phyloP scores from a whole-genome alignment of 2,888 invertebrate genomes.

The Tenthredo notha region DNA sequence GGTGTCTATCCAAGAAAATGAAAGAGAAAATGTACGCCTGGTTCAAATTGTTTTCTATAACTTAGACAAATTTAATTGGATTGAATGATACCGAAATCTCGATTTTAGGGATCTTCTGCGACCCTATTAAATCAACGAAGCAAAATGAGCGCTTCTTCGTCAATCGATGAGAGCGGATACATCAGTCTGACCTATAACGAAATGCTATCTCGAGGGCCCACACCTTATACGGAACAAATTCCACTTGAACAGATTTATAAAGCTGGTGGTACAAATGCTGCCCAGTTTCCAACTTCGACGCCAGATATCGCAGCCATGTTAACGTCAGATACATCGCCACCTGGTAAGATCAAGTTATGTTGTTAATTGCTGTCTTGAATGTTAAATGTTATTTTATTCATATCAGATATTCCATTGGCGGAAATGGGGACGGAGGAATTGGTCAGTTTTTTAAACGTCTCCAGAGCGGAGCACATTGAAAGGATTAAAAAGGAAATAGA shows the following conservation, averaged over 20 bases:
- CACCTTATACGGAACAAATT: slow-evolving; percentile 57
- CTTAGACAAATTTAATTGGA: not conserved
- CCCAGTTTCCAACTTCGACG: slow-evolving; percentile 4
- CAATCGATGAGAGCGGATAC: slow-evolving; percentile 5
- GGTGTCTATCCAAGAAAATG: not conserved
- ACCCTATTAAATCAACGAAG: not conserved
- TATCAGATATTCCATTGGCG: slow-evolving; percentile 18
- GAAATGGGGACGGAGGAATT: slow-evolving; percentile 55
- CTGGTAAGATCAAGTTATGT: slow-evolving; percentile 13
- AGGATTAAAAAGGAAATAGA: slow-evolving; percentile 61
- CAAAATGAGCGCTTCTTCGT: not conserved
- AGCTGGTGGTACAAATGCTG: slow-evolving; percentile 1
- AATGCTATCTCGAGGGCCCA: slow-evolving; percentile 59
- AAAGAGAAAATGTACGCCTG: not conserved
- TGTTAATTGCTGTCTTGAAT: not conserved
- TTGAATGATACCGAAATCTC: not conserved
- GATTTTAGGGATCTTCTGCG: not conserved
- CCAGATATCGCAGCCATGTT: slow-evolving; percentile 46
- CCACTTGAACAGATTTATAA: slow-evolving; percentile 55
- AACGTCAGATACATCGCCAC: slow-evolving; percentile 25
- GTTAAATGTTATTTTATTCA: not conserved
- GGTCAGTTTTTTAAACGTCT: slow-evolving; percentile 57
- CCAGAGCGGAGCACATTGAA: slow-evolving; percentile 57
- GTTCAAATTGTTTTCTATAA: not conserved
- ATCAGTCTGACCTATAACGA: slow-evolving; percentile 61